These are phyloP conservation scores for Lottia scabra DNA, from an alignment of 2,888 invertebrate genomes.

Conservation along the genomic window DNA sequence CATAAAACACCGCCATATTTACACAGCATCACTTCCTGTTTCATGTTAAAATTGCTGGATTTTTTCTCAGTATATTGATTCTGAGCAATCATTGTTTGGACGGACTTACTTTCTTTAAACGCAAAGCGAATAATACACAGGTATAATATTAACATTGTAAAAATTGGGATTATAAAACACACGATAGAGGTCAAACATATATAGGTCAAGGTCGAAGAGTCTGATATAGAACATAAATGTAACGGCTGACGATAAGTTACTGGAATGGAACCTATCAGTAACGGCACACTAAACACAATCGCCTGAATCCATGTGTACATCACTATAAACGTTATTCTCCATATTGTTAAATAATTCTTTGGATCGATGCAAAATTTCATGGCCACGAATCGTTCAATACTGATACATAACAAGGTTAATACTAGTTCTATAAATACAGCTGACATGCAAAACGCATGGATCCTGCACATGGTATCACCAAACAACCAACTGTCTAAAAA, in stretches of 20 bases:
- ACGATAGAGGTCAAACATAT: conserved; percentile 39
- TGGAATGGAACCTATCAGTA: conserved; percentile 43
- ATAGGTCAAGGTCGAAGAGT: conserved; percentile 46
- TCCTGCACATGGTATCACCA: conserved; percentile 45
- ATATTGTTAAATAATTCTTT: conserved; percentile 37
- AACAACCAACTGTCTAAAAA: conserved; percentile 50
- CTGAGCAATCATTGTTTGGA: conserved; percentile 38
- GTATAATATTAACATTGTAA: conserved; percentile 45
- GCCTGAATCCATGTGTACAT: conserved; percentile 56
- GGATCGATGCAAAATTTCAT: conserved; percentile 45
- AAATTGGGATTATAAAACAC: conserved; percentile 51
- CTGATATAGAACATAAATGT: conserved; percentile 50
- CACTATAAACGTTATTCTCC: conserved; percentile 41
- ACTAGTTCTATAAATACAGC: conserved; percentile 45
- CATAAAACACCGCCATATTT: conserved; percentile 49
- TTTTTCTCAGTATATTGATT: conserved; percentile 44
- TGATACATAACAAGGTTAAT: conserved; percentile 44
- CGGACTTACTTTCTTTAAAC: conserved; percentile 38
- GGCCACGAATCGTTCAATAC: conserved; percentile 56
- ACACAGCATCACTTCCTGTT: conserved; percentile 43
- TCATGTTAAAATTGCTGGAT: conserved; percentile 36
- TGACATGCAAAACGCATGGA: conserved; percentile 54
- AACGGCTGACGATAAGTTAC: conserved; percentile 43
- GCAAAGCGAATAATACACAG: conserved; percentile 41
- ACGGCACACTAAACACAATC: conserved; percentile 52